Conservation (phyloP, 2,888 invertebrate species). For the Spodoptera exigua region DNA sequence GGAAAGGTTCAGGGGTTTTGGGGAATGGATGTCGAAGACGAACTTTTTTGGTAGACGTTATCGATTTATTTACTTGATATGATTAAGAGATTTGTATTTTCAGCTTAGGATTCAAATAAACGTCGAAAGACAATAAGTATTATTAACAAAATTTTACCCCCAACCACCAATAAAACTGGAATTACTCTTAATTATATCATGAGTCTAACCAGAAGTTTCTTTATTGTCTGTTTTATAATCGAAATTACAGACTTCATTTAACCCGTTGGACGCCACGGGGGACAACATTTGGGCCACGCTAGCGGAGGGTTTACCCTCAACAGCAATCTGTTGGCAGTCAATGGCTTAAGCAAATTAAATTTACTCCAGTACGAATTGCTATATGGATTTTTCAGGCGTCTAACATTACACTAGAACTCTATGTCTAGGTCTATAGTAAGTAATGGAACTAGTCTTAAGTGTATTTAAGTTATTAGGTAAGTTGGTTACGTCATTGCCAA, state of each 20-base stretch:
- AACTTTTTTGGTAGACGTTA: no score
- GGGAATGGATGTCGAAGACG: conserved; percentile 1
- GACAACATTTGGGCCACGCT: no score
- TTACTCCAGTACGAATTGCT: conserved; percentile 36
- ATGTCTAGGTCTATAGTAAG: conserved; percentile 28
- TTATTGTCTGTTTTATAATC: conserved; percentile 1
- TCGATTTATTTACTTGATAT: no score
- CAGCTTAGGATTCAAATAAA: no score
- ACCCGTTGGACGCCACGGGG: no score
- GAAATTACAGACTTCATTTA: conserved; percentile 2
- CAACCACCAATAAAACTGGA: background rate
- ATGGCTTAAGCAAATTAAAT: conserved; percentile 16
- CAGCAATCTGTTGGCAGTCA: no score
- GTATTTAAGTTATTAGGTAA: conserved; percentile 62
- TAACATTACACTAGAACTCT: conserved; percentile 29
- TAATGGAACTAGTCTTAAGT: conserved; percentile 40
- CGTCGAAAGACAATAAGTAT: no score
- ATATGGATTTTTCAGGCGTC: conserved; percentile 44
- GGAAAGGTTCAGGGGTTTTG: conserved; percentile 12
- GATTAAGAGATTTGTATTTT: no score
- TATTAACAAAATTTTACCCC: no score
- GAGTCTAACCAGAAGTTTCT: conserved; percentile 1
- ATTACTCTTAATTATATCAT: background rate
- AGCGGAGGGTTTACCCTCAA: no score
- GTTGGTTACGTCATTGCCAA: conserved; percentile 62